Base-by-base conservation (phyloP, 2,113 vertebrate genomes). In the Reinhardtius hippoglossoides region DNA sequence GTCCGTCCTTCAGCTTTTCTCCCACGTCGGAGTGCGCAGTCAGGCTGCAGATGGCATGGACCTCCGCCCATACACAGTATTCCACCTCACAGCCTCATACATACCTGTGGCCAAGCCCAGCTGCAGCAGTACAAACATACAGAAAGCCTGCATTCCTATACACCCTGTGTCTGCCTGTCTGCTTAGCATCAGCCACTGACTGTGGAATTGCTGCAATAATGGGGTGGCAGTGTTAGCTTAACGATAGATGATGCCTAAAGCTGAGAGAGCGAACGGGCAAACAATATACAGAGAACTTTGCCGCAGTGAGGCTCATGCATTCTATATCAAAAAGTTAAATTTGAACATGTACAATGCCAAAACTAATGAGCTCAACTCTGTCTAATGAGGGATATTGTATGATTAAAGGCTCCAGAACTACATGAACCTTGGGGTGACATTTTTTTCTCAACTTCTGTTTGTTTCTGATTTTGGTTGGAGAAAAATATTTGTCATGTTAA, bases 41-140 rank as follows among this genome's bases (percentile, higher is more conserved):
- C 76, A 15, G 68, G 24, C 55, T 68, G 59, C 80, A 81, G 71
- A 83, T 78, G 83, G 81, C 64, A 65, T 5, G 65, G 88, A 80
- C 75, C 91, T 78, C 85, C 88, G 40, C 87, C 87, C 88, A 78
- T 69, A 50, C 26, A 2, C 62, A 74, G 70, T 83, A 80, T 72
- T 90, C 74, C 82, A 87, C 71, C 86, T 83, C 78, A 54, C 74
- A 79, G 65, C 60, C 67, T 69, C 0, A 0, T 54, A 54, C 85
- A 91, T 90, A 88, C 83, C 87, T 90, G 90, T 35, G 83, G 82
- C 79, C 76, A 4, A 74, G 64, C 75, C 74, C 81, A 77, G 67
- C 88, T 85, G 76, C 89, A 67, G 77, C 61, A 84, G 67, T 65
- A 82, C 85, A 87, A 89, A 88, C 82, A 88, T 55, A 83, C 78